Evolutionary conservation across 2,797 vertebrate genomes (phyloP).

Genomic region (Carapus acus): DNA sequence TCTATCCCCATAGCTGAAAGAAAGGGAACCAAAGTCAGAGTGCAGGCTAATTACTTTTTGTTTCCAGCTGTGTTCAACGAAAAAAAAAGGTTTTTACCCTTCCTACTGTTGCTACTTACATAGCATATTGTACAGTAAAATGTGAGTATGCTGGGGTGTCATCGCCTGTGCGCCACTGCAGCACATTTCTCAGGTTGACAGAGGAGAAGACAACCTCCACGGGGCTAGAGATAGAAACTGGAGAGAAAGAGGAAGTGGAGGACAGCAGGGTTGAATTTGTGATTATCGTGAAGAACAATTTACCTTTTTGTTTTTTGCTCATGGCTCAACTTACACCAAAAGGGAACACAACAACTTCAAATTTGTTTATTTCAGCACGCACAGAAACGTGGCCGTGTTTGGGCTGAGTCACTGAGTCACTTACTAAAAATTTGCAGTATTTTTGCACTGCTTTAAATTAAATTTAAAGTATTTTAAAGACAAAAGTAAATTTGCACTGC

Average conservation of each 20-base stretch:
- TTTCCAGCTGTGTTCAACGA: neutral
- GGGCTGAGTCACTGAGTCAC: no score
- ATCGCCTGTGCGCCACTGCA: slow-evolving; percentile 64
- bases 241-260: slow-evolving; percentile 8
- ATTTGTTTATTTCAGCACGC: no score
- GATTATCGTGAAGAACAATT: no score
- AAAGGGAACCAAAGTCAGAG: slow-evolving; percentile 9
- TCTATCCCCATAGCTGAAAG: slow-evolving; percentile 66
- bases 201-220: slow-evolving; percentile 60
- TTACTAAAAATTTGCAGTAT: no score
- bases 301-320: neutral
- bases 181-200: slow-evolving; percentile 63
- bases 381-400: no score
- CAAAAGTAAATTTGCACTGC: no score
- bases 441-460: no score
- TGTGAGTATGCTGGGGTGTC: slow-evolving; percentile 10
- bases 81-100: neutral
- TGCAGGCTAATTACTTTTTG: neutral
- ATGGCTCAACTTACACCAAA: no score
- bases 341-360: no score
- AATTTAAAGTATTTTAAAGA: no score
- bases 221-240: slow-evolving; percentile 42
- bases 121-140: slow-evolving; percentile 68
- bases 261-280: no score
- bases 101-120: slow-evolving; percentile 55